A percentile compares a stretch with the other conserved stretches of the same genome.
Conservation (phyloP, 2,888 invertebrate genomes). For the Epirrhoe alternata region DNA sequence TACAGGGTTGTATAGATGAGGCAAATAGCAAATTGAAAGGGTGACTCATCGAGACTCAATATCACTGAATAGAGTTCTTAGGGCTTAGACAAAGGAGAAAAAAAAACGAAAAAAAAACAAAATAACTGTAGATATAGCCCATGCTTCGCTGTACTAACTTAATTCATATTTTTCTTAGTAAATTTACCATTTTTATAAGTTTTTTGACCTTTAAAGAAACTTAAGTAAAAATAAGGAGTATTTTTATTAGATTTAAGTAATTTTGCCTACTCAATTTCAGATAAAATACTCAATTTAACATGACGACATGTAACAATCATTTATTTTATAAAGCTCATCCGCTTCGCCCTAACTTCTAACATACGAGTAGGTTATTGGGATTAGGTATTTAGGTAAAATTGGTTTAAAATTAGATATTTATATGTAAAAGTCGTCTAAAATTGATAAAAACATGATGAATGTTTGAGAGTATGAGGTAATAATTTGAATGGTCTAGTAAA, state of each 20-base stretch:
- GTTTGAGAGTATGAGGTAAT: neutral
- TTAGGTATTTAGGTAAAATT: slow-evolving; percentile 1
- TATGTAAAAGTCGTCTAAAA: no score
- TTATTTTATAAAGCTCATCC: slow-evolving; percentile 69
- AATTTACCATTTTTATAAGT: slow-evolving; percentile 32
- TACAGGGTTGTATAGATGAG: slow-evolving; percentile 78
- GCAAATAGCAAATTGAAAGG: slow-evolving; percentile 36
- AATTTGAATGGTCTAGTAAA: neutral
- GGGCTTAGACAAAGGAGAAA: slow-evolving; percentile 33
- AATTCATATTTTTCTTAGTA: slow-evolving; percentile 36
- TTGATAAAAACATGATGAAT: neutral
- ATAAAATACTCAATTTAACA: slow-evolving; percentile 64
- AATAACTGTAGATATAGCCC: slow-evolving; percentile 47
- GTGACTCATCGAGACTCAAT: slow-evolving; percentile 26
- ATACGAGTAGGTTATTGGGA: slow-evolving; percentile 35
- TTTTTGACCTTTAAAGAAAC: slow-evolving; percentile 11
- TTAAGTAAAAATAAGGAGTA: slow-evolving; percentile 14
- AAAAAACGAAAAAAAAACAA: slow-evolving; percentile 39
- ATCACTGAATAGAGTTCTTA: slow-evolving; percentile 25
- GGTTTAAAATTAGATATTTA: neutral
- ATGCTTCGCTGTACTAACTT: slow-evolving; percentile 71
- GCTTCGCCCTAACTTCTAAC: slow-evolving; percentile 84
- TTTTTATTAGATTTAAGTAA: slow-evolving; percentile 26
- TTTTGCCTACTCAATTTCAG: slow-evolving; percentile 45
- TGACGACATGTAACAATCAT: slow-evolving; percentile 66